Conservation (phyloP, 2,113 vertebrate species). For the Onychostruthus taczanowskii region DNA sequence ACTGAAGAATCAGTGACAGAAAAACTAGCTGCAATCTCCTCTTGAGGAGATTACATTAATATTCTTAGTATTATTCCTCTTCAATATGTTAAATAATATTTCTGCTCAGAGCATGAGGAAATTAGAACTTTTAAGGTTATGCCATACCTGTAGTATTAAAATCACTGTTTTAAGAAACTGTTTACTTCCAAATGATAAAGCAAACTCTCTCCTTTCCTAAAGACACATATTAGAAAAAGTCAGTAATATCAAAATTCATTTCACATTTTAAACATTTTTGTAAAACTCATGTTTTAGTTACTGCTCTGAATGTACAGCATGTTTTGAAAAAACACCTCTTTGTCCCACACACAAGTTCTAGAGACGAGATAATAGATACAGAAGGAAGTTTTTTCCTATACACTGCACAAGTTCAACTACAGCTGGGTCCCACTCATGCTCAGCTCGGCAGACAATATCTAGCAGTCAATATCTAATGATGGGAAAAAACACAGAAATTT, state of each 20-base stretch:
- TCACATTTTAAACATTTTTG: not conserved
- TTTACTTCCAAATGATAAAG: not conserved
- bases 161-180: not conserved
- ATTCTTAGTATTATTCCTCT: not conserved
- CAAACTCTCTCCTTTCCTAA: not conserved
- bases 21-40: not conserved
- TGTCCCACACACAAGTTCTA: not conserved
- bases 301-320: not conserved
- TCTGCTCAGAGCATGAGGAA: not conserved
- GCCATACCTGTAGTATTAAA: not conserved
- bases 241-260: not conserved
- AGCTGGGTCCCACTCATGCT: not conserved
- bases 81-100: not conserved
- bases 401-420: not conserved
- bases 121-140: not conserved
- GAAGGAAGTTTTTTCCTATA: not conserved
- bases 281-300: not conserved
- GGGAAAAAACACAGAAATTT: not conserved
- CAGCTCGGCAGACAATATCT: not conserved
- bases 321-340: not conserved
- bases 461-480: not conserved
- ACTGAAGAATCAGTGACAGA: not conserved
- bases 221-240: not conserved
- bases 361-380: not conserved
- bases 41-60: not conserved